phyloP scores from a whole-genome alignment of 35 echinoderm and acorn worm genomes.

The Hemicentrotus pulcherrimus region DNA sequence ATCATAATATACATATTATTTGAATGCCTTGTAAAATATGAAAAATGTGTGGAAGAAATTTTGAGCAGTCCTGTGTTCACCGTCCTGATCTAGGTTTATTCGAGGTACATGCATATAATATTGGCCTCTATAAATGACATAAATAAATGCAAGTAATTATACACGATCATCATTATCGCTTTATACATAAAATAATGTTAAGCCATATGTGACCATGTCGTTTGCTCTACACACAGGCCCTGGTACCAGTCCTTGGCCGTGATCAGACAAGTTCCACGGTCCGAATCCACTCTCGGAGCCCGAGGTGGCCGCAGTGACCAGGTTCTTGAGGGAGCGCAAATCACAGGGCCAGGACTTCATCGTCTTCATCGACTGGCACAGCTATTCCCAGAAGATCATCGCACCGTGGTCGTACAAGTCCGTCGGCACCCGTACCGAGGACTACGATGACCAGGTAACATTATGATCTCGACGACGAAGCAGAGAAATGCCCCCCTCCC shows the following conservation, averaged over 20 bases:
- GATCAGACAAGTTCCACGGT: constrained; percentile 72
- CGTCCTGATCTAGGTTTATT: too few relatives aligned
- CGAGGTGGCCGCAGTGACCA: constrained; percentile 48
- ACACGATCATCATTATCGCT: too few relatives aligned
- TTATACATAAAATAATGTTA: too few relatives aligned
- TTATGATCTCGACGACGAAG: background rate
- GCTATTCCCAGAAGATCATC: constrained; percentile 85
- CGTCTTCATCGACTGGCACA: constrained; percentile 85
- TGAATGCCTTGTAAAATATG: too few relatives aligned
- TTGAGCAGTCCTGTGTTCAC: too few relatives aligned
- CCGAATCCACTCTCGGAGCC: constrained; percentile 58
- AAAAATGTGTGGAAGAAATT: too few relatives aligned
- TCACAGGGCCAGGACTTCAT: constrained; percentile 45
- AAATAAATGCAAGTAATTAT: too few relatives aligned
- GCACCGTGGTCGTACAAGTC: constrained; percentile 53
- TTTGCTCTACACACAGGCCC: constrained; percentile 39
- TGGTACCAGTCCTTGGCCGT: constrained; percentile 71
- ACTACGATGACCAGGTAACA: constrained; percentile 41
- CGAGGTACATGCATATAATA: too few relatives aligned
- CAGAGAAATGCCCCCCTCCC: background rate
- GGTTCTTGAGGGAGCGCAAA: constrained; percentile 47
- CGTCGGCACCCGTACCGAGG: background rate
- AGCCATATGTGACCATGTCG: too few relatives aligned
- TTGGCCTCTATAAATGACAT: too few relatives aligned
- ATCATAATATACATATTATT: too few relatives aligned